Evolutionary conservation across 2,888 invertebrate genomes (phyloP).

Genomic region (Neuroscelio doddi): DNA sequence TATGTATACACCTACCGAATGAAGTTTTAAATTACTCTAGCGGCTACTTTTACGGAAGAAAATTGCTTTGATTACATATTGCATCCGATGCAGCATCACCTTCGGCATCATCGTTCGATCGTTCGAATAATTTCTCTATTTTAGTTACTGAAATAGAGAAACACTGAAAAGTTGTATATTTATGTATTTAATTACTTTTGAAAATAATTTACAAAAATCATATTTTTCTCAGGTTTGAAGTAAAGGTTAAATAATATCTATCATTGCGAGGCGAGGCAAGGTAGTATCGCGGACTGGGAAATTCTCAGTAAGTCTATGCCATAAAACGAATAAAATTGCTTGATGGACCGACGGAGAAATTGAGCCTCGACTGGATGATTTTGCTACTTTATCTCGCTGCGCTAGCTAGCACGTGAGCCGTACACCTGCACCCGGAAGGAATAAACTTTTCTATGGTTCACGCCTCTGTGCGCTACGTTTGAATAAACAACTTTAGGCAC

Average conservation of each 20-base stretch:
- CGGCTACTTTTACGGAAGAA: constrained; percentile 33
- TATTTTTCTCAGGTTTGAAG: too few relatives aligned
- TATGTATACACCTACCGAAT: constrained; percentile 14
- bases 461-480: constrained; percentile 22
- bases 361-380: constrained; percentile 21
- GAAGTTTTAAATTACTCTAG: constrained; percentile 22
- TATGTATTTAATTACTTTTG: too few relatives aligned
- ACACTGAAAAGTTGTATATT: too few relatives aligned
- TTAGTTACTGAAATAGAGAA: too few relatives aligned
- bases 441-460: constrained; percentile 23
- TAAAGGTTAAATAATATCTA: too few relatives aligned
- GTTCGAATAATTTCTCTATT: constrained; percentile 11
- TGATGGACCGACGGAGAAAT: constrained; percentile 13
- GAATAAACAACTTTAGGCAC: constrained; percentile 30
- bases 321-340: constrained; percentile 30
- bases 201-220: too few relatives aligned
- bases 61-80: constrained; percentile 16
- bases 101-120: background rate
- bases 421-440: constrained; percentile 44
- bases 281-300: too few relatives aligned
- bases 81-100: background rate
- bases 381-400: constrained; percentile 25
- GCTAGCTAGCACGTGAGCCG: constrained; percentile 20
- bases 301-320: constrained; percentile 20
- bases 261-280: too few relatives aligned